Evolutionary conservation across 1,140 invertebrate genomes (phyloP).

Genomic region (Caenorhabditis tropicalis): DNA sequence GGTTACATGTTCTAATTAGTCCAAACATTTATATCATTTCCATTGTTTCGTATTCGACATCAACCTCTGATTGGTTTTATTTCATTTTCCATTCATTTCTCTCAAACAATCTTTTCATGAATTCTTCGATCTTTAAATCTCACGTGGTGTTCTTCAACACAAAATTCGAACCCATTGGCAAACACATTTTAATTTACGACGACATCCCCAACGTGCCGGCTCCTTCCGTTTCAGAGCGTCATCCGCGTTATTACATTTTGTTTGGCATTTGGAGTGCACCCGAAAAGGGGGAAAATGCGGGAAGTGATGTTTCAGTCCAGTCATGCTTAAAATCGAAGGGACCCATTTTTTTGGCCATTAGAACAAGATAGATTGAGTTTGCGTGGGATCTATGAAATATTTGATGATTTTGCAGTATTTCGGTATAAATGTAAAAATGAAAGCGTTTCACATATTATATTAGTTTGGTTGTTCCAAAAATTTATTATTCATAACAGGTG

Average conservation of each 20-base stretch:
- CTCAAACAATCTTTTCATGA: neutral
- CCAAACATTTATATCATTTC: neutral
- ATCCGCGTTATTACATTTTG: conserved; percentile 24
- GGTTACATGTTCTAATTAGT: neutral
- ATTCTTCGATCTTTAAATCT: neutral
- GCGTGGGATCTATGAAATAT: neutral
- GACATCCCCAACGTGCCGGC: neutral
- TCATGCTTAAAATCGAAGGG: conserved; percentile 1
- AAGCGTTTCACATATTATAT: neutral
- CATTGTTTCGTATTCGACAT: neutral
- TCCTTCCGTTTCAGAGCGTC: neutral
- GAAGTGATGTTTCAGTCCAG: conserved; percentile 33
- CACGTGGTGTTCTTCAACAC: neutral
- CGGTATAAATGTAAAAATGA: neutral
- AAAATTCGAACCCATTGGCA: neutral
- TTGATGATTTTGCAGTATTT: neutral
- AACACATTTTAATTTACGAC: conserved; percentile 26
- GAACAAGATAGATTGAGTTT: neutral
- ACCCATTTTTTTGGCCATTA: neutral
- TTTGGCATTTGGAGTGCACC: conserved; percentile 27
- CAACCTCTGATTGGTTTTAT: too few species aligned
- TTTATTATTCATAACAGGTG: neutral
- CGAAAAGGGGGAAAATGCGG: neutral
- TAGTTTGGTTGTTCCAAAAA: neutral
- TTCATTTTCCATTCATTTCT: neutral